Conservation (phyloP, 2,113 vertebrate genomes). For the Sinocyclocheilus grahami region DNA sequence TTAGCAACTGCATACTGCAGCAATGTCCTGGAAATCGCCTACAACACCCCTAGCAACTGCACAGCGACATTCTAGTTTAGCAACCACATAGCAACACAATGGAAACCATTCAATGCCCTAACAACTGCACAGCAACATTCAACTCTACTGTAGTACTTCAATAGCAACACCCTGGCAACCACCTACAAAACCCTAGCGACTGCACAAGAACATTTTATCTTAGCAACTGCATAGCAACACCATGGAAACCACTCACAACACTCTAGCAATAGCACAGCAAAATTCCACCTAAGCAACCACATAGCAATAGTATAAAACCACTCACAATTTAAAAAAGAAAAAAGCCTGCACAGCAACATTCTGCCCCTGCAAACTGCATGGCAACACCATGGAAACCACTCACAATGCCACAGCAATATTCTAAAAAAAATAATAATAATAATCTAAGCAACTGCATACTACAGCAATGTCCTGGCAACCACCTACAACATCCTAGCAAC, state of each 20-base stretch:
- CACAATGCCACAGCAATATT: too few relatives aligned
- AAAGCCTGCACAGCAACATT: too few relatives aligned
- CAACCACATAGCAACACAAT: not conserved
- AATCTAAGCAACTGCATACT: too few relatives aligned
- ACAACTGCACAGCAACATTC: not conserved
- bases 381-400: too few relatives aligned
- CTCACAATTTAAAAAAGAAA: too few relatives aligned
- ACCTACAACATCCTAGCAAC: too few relatives aligned
- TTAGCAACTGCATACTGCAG: not conserved
- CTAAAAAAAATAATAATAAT: too few relatives aligned
- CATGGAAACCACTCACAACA: not conserved
- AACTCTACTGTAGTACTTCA: not conserved
- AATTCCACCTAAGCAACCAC: too few relatives aligned
- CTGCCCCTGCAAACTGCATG: too few relatives aligned
- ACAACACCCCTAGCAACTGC: not conserved
- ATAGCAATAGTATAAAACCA: not conserved
- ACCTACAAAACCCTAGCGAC: not conserved
- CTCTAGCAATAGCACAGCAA: too few relatives aligned
- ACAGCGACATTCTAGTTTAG: not conserved
- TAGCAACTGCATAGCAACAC: not conserved
- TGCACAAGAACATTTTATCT: not conserved
- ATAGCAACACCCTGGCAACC: not conserved
- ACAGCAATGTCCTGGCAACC: too few relatives aligned
- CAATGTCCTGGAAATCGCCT: not conserved
- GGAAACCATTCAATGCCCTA: not conserved